Evolutionary conservation across 1,140 invertebrate genomes (phyloP).

Genomic region (Acromyrmex heyeri): DNA sequence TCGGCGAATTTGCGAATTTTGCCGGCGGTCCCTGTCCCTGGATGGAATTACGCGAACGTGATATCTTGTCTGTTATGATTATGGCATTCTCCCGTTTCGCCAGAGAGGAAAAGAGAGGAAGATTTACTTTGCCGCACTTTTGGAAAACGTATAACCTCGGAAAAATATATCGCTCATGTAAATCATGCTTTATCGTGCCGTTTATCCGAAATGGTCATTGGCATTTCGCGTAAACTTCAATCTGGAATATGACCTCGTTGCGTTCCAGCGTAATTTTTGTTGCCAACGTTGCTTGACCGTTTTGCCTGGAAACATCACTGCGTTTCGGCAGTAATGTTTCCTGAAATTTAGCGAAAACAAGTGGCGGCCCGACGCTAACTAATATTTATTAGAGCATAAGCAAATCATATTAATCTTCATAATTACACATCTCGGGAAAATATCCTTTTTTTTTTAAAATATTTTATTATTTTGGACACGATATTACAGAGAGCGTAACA

Average conservation of each 20-base stretch:
- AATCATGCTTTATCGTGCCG: conserved; percentile 37
- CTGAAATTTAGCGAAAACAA: conserved; percentile 50
- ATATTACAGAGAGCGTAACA: neutral
- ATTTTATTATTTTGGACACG: conserved; percentile 16
- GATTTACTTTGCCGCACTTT: conserved; percentile 27
- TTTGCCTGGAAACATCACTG: neutral
- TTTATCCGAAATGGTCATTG: conserved; percentile 2
- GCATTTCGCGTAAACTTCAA: conserved; percentile 34
- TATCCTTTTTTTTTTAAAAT: neutral
- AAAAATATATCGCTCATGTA: conserved; percentile 31
- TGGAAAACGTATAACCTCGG: neutral
- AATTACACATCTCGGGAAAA: neutral
- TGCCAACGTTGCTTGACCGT: neutral
- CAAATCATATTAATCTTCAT: conserved; percentile 38
- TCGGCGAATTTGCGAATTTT: conserved; percentile 60
- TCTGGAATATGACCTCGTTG: neutral
- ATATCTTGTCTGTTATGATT: conserved; percentile 46
- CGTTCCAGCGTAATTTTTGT: neutral
- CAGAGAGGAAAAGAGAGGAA: neutral
- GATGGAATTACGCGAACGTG: conserved; percentile 37
- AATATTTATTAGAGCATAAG: conserved; percentile 44
- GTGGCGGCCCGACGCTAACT: neutral
- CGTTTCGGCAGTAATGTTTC: neutral
- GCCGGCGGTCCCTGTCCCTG: conserved; percentile 1
- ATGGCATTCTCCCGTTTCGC: conserved; percentile 23